Percentiles rank a stretch among this genome's conserved stretches.
These are phyloP conservation scores for Clarias laeviceps DNA, from an alignment of 2,797 vertebrate species.

Conservation along the genomic window DNA sequence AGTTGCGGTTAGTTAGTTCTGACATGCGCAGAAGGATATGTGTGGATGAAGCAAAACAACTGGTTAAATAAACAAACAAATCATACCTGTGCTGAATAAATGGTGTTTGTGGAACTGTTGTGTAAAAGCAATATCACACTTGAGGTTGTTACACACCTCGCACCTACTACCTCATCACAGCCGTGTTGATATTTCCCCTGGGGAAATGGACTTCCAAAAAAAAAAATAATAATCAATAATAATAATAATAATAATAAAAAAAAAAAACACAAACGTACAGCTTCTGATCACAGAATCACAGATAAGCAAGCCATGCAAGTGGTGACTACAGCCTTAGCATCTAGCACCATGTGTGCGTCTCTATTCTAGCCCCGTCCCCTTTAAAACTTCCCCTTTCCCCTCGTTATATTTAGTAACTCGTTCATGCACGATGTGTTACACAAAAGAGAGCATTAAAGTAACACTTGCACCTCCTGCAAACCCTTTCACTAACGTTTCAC, in stretches of 20 bases:
- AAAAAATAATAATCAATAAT: too few relatives aligned
- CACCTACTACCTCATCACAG: too few relatives aligned
- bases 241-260: too few relatives aligned
- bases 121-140: too few relatives aligned
- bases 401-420: slow-evolving; percentile 30
- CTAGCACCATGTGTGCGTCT: slow-evolving; percentile 23
- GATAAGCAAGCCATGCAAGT: slow-evolving; percentile 51
- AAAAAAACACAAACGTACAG: slow-evolving; percentile 11
- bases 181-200: not conserved
- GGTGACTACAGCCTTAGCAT: slow-evolving; percentile 31
- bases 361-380: slow-evolving; percentile 28
- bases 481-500: slow-evolving; percentile 6
- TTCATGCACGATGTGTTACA: slow-evolving; percentile 50
- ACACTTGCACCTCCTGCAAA: slow-evolving; percentile 28
- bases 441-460: slow-evolving; percentile 27
- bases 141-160: too few relatives aligned
- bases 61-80: too few relatives aligned
- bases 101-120: too few relatives aligned
- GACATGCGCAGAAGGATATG: too few relatives aligned
- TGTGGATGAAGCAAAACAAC: too few relatives aligned
- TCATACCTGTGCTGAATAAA: too few relatives aligned
- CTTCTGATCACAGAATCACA: slow-evolving; percentile 13
- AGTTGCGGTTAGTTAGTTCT: too few relatives aligned
- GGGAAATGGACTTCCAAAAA: not conserved
- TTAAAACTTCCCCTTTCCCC: slow-evolving; percentile 8